These are phyloP conservation scores for Melanostoma scalare DNA, from an alignment of 2,888 invertebrate species.

Conservation along the genomic window DNA sequence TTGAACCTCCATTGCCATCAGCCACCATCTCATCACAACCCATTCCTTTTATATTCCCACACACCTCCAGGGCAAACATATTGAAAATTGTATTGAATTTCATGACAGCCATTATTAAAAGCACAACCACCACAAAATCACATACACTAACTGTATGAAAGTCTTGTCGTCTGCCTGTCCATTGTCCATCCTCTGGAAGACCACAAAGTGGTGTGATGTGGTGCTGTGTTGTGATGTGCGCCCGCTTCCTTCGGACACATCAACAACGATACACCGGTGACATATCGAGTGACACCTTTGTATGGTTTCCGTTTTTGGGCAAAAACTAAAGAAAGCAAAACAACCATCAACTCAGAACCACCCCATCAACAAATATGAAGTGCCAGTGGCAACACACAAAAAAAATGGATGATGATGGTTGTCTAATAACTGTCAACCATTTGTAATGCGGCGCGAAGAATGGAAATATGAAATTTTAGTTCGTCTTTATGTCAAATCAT, in stretches of 20 bases:
- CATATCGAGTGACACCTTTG: slow-evolving; percentile 72
- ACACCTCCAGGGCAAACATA: slow-evolving; percentile 27
- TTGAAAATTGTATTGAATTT: slow-evolving; percentile 68
- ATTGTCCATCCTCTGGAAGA: slow-evolving; percentile 50
- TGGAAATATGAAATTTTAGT: slow-evolving; percentile 67
- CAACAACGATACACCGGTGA: slow-evolving; percentile 25
- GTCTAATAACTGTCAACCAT: slow-evolving; percentile 72
- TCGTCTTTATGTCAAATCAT: slow-evolving; percentile 63
- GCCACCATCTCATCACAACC: slow-evolving; percentile 22
- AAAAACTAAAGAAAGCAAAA: slow-evolving; percentile 16
- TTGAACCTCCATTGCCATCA: slow-evolving; percentile 14
- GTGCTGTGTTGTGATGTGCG: slow-evolving; percentile 65
- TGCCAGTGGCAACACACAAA: slow-evolving; percentile 15
- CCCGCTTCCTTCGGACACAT: slow-evolving; percentile 63
- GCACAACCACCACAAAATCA: slow-evolving; percentile 44
- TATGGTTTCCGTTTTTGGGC: slow-evolving; percentile 71
- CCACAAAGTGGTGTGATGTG: slow-evolving; percentile 32
- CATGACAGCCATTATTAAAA: slow-evolving; percentile 71
- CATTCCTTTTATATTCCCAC: slow-evolving; percentile 24
- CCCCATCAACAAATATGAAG: slow-evolving; percentile 36
- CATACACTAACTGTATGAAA: slow-evolving; percentile 15
- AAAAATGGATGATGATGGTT: slow-evolving; percentile 67
- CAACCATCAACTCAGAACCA: slow-evolving; percentile 33
- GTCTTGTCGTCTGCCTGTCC: slow-evolving; percentile 48
- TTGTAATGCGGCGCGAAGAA: slow-evolving; percentile 65